phyloP scores from a whole-genome alignment of 2,888 invertebrate genomes.

The Aphidoletes aphidimyza region DNA sequence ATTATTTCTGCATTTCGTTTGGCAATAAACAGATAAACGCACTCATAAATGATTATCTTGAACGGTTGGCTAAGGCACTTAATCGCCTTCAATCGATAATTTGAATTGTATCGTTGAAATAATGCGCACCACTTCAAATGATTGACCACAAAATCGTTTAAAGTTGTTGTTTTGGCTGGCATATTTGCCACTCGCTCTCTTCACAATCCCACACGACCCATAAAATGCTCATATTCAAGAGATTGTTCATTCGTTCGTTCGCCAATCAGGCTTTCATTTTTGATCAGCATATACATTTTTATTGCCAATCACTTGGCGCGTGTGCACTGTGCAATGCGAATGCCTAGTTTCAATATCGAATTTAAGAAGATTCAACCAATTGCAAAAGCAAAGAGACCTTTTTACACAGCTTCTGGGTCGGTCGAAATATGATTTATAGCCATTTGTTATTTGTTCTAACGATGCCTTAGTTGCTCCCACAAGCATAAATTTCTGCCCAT shows the following conservation, averaged over 20 bases:
- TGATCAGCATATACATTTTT: neutral
- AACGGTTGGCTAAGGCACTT: neutral
- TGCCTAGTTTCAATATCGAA: too few species aligned
- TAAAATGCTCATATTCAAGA: neutral
- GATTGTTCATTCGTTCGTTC: neutral
- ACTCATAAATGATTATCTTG: neutral
- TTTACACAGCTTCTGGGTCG: neutral
- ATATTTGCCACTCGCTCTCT: neutral
- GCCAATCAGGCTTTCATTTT: constrained; percentile 13
- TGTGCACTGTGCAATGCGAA: too few species aligned
- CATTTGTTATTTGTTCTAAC: constrained; percentile 16
- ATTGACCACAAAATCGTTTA: constrained; percentile 38
- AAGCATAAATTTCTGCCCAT: neutral
- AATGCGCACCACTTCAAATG: neutral
- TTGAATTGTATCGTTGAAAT: neutral
- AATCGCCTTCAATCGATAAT: neutral
- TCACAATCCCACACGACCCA: constrained; percentile 7
- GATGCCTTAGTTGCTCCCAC: neutral
- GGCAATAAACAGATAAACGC: constrained; percentile 29
- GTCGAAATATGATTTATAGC: neutral
- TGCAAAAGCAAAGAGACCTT: neutral
- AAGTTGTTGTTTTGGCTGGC: neutral
- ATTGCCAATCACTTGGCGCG: constrained; percentile 8
- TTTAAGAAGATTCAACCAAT: constrained; percentile 8
- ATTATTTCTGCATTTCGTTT: neutral